phyloP scores from a whole-genome alignment of 64 coral and sea anemone genomes.

The Porites australiensis region DNA sequence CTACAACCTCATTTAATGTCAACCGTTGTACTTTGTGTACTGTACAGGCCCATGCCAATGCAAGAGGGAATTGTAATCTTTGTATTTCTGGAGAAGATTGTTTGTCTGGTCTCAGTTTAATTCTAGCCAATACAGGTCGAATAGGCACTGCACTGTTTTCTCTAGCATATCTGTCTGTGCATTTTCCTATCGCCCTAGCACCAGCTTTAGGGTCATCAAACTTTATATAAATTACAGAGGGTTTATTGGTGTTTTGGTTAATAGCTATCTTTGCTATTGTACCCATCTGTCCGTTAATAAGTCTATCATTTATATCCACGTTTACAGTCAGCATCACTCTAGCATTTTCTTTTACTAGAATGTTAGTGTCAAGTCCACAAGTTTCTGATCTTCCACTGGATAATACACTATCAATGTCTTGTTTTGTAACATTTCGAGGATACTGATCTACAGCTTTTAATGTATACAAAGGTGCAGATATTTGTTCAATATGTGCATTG shows the following conservation, averaged over 20 bases:
- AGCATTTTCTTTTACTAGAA: constrained; percentile 49
- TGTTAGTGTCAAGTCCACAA: too few relatives aligned
- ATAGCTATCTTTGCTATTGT: constrained; percentile 44
- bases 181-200: constrained; percentile 18
- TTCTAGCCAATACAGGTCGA: constrained; percentile 29
- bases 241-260: constrained; percentile 35
- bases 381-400: too few relatives aligned
- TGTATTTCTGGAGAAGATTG: constrained; percentile 38
- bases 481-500: too few relatives aligned
- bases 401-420: too few relatives aligned
- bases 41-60: constrained; percentile 36
- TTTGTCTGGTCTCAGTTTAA: constrained; percentile 34
- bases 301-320: not conserved
- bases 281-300: constrained; percentile 32
- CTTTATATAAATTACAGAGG: constrained; percentile 55
- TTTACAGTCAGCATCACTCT: constrained; percentile 49
- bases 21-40: constrained; percentile 65
- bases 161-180: constrained; percentile 9
- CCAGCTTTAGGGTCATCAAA: constrained; percentile 67
- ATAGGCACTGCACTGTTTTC: not conserved
- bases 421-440: too few relatives aligned
- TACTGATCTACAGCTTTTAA: too few relatives aligned
- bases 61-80: constrained; percentile 21
- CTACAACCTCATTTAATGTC: not conserved
- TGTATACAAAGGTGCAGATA: too few relatives aligned